These are phyloP conservation scores for Apostichopus californicus DNA, from an alignment of 35 echinoderm and acorn worm species.

Conservation along the genomic window DNA sequence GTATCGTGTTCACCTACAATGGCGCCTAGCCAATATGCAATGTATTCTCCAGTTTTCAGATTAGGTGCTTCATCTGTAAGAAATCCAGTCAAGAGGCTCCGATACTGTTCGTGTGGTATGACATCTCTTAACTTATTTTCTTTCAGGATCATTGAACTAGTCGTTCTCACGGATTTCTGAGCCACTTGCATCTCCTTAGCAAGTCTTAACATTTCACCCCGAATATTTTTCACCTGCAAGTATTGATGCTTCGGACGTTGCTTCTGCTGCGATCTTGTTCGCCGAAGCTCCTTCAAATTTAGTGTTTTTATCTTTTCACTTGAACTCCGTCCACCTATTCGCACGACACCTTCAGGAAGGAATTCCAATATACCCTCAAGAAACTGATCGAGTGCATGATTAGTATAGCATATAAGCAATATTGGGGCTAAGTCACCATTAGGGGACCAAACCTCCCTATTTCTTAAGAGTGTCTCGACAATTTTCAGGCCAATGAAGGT, in stretches of 20 bases:
- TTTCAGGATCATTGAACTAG: constrained; percentile 32
- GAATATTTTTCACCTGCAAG: constrained; percentile 1
- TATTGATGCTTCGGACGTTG: constrained; percentile 38
- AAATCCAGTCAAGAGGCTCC: constrained; percentile 47
- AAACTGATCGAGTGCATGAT: constrained; percentile 96
- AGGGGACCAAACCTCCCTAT: constrained; percentile 61
- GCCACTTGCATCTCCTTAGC: constrained; percentile 19
- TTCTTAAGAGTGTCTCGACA: constrained; percentile 72
- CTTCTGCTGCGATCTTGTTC: background rate
- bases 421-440: constrained; percentile 38
- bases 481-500: constrained; percentile 94
- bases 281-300: constrained; percentile 50
- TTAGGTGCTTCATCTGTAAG: constrained; percentile 28
- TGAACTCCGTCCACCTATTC: constrained; percentile 70
- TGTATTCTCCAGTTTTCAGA: constrained; percentile 40
- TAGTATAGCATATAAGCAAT: constrained; percentile 88
- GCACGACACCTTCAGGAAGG: constrained; percentile 45
- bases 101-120: constrained; percentile 22
- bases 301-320: constrained; percentile 53
- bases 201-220: constrained; percentile 9
- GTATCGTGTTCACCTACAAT: background rate
- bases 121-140: constrained; percentile 7
- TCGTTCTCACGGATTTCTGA: background rate
- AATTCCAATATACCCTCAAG: constrained; percentile 80
- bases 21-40: constrained; percentile 54